Base-by-base conservation (phyloP, 2,888 invertebrate genomes). In the Timandra comae region DNA sequence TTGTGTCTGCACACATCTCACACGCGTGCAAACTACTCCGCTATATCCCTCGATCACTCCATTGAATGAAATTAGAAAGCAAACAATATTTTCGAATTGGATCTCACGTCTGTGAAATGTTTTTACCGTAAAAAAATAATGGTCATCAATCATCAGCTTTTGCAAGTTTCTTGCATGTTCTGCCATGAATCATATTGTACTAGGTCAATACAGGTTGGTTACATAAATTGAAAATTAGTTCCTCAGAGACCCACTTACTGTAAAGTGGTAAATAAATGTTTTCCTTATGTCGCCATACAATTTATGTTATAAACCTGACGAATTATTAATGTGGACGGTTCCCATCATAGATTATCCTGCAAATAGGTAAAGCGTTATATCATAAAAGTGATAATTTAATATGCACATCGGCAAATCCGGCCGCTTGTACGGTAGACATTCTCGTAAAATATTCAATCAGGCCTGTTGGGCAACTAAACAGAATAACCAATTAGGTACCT, bases 401-500 rank as follows among this genome's bases (percentile, higher is more conserved):
- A 74, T 70, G 63, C 63, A 67, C 49, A 49, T 56, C 45, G 48
- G 46, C 46, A 56, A 63, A 64, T 63, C 60, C 63, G 49, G 40
- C 50, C 45, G 57, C 49, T 54, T 54, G 60, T 49, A 61, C 60
- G 56, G 46, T 49, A 56, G 56, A 58, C 51, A 53, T 59, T 65
- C 67, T 64, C 61, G 53, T 76, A 54, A 73, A 75, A 74, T 74
- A 77, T 77, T 72, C 63, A 74, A 63, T 60, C 52, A 54, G 37
- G 59, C 56, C 54, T 56, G 53, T 53, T 58, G 59, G 60, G 60
- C 54, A 62, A 63, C 63, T 67, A 72, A 76, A 71, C 68, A 66
- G 75, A 73, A 73, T 75, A 69, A 67, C 56, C 66, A 73, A 73
- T 72, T 68, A 67, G 53, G 7, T 24, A 46, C 49, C 47, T 52